A percentile compares a stretch with the other conserved stretches of the same genome.
Conservation (phyloP, 2,797 vertebrate species). For the Nannoperca obscura region DNA sequence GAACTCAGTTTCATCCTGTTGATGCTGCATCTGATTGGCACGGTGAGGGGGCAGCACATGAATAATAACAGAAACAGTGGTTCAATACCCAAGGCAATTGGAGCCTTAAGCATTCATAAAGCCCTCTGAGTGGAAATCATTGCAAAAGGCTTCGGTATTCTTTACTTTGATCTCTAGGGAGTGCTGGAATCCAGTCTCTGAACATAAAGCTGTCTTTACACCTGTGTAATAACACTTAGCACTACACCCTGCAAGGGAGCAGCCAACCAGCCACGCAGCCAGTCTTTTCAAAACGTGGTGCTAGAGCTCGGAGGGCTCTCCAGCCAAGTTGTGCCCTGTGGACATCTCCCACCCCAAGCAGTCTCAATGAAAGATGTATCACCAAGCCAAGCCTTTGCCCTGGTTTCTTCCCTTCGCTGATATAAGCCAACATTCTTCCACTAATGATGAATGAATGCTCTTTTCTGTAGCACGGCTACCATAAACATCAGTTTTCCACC, state of each 20-base stretch:
- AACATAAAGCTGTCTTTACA: conserved; percentile 62
- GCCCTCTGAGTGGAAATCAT: conserved; percentile 49
- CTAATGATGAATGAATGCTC: conserved; percentile 74
- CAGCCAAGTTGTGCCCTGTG: conserved; percentile 50
- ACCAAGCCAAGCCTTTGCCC: conserved; percentile 33
- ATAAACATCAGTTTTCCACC: conserved; percentile 73
- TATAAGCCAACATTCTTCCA: conserved; percentile 58
- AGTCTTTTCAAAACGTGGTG: conserved; percentile 27
- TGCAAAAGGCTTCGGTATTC: conserved; percentile 50
- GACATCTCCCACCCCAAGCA: conserved; percentile 50
- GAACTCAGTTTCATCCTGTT: conserved; percentile 22
- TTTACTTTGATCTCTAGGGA: conserved; percentile 50
- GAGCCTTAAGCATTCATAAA: conserved; percentile 46
- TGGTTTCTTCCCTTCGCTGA: conserved; percentile 46
- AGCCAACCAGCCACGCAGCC: conserved; percentile 26
- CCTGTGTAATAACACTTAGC: conserved; percentile 66
- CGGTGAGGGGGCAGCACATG: neutral
- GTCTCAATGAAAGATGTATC: conserved; percentile 70
- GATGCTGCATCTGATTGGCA: conserved; percentile 4
- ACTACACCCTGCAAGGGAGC: conserved; percentile 32
- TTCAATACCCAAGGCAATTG: conserved; percentile 21
- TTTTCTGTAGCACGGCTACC: conserved; percentile 59
- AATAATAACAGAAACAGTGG: conserved; percentile 42
- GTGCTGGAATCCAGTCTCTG: conserved; percentile 47
- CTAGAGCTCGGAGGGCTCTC: conserved; percentile 43